phyloP scores from a whole-genome alignment of 2,888 invertebrate species.

The Trichogramma dendrolimi region DNA sequence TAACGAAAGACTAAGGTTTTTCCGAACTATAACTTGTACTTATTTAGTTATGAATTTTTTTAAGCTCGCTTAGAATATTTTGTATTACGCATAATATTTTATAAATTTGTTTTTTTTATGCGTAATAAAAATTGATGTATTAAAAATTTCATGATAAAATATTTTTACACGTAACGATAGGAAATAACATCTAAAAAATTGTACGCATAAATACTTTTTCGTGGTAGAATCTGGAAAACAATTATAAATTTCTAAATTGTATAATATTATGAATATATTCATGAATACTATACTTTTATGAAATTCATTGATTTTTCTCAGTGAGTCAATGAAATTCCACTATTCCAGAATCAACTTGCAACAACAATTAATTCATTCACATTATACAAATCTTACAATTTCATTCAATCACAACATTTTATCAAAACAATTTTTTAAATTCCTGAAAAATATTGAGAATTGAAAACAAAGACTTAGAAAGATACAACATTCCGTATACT shows the following conservation, averaged over 20 bases:
- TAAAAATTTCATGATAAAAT: background rate
- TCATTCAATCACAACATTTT: conserved; percentile 12
- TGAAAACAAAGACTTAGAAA: background rate
- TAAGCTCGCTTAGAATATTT: conserved; percentile 33
- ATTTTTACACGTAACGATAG: too few species aligned
- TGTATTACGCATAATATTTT: background rate
- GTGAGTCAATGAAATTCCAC: too few species aligned
- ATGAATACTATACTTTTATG: too few species aligned
- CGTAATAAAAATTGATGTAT: conserved; percentile 9
- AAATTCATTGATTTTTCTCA: too few species aligned
- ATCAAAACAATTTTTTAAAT: conserved; percentile 5
- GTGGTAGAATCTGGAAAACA: too few species aligned
- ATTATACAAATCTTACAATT: background rate
- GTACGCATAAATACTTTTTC: too few species aligned
- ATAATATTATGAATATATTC: too few species aligned
- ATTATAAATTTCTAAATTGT: too few species aligned
- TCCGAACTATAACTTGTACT: conserved; percentile 11
- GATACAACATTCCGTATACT: background rate
- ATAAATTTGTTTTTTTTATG: conserved; percentile 18
- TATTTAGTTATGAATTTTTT: conserved; percentile 19
- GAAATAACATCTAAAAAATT: too few species aligned
- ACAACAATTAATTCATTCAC: too few species aligned
- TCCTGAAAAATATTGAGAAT: too few species aligned
- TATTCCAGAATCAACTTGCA: conserved; percentile 11
- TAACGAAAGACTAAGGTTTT: conserved; percentile 25